Evolutionary conservation across 2,797 vertebrate species (phyloP), one percentile per base, ranked within the genome.

Genomic region (Podarcis lilfordi): DNA sequence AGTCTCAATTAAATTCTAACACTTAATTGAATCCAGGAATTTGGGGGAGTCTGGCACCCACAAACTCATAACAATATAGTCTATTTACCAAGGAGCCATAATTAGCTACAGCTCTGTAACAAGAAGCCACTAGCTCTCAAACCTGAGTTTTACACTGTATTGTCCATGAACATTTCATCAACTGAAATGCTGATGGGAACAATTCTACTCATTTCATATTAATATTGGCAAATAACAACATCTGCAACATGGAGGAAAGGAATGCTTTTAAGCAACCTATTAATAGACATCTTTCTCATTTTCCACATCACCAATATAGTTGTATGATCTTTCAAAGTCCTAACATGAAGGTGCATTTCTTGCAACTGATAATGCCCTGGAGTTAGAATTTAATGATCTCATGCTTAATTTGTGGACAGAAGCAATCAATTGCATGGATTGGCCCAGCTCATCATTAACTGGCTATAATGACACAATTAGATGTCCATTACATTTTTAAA

Each of bases 381-480:
- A 80, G 37, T 45, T 80, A 64, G 23, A 64, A 74, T 61, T 32
- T 43, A 72, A 84, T 84, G 76, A 74, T 80, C 50, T 23, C 55
- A 80, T 45, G 50, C n/a, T 88, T 87, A 81, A 87, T 64, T 84
- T 88, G 87, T 88, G 50, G 37, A 84, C 66, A 80, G 76, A 84
- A 72, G 76, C 80, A 80, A 74, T 84, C 76, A 84, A 88, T 88
- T 88, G 82, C 80, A 84, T 88, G 79, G 87, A 88, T 61, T 79
- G 68, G 32, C 66, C 76, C 68, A 43, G 69, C 29, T 84, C 66
- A 84, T 79, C 77, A 80, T 84, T 84, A 84, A 84, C 87, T 84
- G 66, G 27, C 35, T 84, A 21, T 88, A 84, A 88, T 80, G 87
- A 80, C 76, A 84, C 84, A 84, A 84, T 88, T 84, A 88, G 76